phyloP scores from a whole-genome alignment of 2,888 invertebrate genomes.

The Leucophenga montana region DNA sequence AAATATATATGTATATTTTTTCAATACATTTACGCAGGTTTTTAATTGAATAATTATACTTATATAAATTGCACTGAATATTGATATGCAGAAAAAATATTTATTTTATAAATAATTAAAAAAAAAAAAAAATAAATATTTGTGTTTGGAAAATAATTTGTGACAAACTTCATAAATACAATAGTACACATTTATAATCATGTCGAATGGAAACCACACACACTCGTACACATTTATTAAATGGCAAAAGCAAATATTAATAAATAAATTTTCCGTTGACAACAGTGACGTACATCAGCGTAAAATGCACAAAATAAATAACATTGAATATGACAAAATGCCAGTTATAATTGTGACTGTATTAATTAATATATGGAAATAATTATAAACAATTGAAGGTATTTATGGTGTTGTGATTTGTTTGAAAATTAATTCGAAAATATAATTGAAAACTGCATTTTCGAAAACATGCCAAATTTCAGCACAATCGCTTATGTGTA shows the following conservation, averaged over 20 bases:
- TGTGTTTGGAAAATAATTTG: not conserved
- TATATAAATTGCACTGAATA: not conserved
- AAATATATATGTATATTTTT: not conserved
- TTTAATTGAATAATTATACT: slow-evolving; percentile 61
- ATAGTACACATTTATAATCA: not conserved
- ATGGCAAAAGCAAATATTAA: not conserved
- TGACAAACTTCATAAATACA: not conserved
- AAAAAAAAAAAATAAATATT: too few species aligned
- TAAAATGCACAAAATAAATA: not conserved
- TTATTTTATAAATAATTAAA: not conserved
- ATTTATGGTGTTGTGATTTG: too few species aligned
- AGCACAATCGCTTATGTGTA: too few species aligned
- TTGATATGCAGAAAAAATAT: slow-evolving; percentile 5
- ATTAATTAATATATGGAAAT: too few species aligned
- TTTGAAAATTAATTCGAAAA: too few species aligned
- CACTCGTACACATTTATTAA: not conserved
- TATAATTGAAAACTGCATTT: too few species aligned
- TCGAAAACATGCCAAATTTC: too few species aligned
- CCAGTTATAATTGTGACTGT: too few species aligned
- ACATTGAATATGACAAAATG: not conserved
- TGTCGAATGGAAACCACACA: too few species aligned
- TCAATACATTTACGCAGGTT: slow-evolving; percentile 44
- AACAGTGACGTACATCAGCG: not conserved
- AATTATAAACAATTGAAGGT: too few species aligned
- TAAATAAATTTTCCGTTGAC: slow-evolving; percentile 4